Evolutionary conservation across 2,888 invertebrate species (phyloP), one percentile per base, ranked within the genome.

Genomic region (Horisme vitalbata): DNA sequence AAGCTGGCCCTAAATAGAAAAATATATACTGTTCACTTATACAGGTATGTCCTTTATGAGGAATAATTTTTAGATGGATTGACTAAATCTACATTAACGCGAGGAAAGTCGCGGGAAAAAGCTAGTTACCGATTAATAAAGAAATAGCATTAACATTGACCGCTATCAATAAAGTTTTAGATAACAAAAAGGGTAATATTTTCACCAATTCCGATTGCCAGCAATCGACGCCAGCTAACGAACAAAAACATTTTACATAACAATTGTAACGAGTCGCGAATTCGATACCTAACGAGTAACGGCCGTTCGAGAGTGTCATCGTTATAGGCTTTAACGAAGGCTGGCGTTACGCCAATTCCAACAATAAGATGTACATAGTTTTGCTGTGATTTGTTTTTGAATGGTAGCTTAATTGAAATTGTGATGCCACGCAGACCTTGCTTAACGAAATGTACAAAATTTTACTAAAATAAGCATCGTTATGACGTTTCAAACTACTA

Each of bases 281-380:
- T 34, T 43, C 49, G 49, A 44, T 49, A 35, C 32, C 28, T 44
- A 44, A 48, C 48, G 43, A 44, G 18, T 49, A 44, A 44, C 49
- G 44, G 28, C 39, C 44, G 35, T 23, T 49, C 26, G 44, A 49
- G 49, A 37, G 32, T 44, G 44, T 45, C 49, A 45, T 49, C 44
- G 49, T 49, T 58, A 58, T 47, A 55, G 45, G 39, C 45, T 34
- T 49, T 61, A 61, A 62, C 52, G 51, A 43, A 44, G 44, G 49
- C 48, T 43, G 60, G 60, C 58, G 31, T 13, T 14, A 15, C 14
- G 58, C 60, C 60, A 60, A 54, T 56, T 47, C 37, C 28, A 39
- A 45, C 52, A 50, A 39, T 45, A 49, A 49, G 44, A 49, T 49
- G 44, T 49, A 49, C 44, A 36, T 44, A 41, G 44, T 44, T 44